Conservation (phyloP, 2,888 invertebrate genomes). For the Synanthedon vespiformis region DNA sequence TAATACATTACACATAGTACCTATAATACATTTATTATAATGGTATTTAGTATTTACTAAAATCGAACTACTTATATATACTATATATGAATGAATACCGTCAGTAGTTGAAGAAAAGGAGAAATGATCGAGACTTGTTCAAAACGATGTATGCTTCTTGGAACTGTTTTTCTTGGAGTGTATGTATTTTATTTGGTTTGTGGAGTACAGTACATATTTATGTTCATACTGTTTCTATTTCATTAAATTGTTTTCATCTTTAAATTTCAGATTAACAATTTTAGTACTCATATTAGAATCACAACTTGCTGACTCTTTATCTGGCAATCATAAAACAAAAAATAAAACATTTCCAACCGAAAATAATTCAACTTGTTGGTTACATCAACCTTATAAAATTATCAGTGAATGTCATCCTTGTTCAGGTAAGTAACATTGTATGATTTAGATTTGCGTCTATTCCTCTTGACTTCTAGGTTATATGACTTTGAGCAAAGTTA, state of each 20-base stretch:
- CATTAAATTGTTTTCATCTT: too few species aligned
- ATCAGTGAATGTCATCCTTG: constrained; percentile 88
- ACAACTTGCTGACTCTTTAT: constrained; percentile 62
- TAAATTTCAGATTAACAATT: constrained; percentile 78
- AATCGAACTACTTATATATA: too few species aligned
- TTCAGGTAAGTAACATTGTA: constrained; percentile 63
- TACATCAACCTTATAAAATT: constrained; percentile 77
- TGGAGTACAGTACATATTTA: too few species aligned
- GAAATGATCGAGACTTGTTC: constrained; percentile 87
- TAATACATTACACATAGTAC: too few species aligned
- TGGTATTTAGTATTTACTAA: too few species aligned
- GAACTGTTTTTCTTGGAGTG: constrained; percentile 81
- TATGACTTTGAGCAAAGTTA: too few species aligned
- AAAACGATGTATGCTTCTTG: constrained; percentile 84
- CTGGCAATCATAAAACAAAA: constrained; percentile 71
- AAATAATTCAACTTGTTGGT: constrained; percentile 84
- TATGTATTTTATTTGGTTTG: constrained; percentile 48
- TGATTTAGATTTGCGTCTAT: background rate
- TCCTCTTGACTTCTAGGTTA: too few species aligned
- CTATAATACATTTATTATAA: too few species aligned
- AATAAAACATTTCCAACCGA: constrained; percentile 77
- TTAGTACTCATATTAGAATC: constrained; percentile 87
- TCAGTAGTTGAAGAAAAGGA: background rate
- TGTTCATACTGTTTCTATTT: too few species aligned
- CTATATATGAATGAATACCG: too few species aligned